Conservation (phyloP, 2,888 invertebrate species). For the Dicyrtoma fusca region DNA sequence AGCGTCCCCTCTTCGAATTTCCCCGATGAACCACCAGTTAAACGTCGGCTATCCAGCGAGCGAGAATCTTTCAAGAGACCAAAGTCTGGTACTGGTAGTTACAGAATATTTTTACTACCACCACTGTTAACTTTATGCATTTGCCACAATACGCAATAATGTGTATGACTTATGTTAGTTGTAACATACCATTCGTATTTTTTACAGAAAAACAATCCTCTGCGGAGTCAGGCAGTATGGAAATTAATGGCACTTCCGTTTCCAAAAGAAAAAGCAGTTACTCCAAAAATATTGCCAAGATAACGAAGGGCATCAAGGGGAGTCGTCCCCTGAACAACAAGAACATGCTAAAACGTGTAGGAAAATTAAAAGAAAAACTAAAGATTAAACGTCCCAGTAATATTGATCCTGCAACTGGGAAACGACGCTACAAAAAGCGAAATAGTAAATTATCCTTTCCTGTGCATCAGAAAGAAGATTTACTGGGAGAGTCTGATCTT, state of each 20-base stretch:
- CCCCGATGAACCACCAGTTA: background rate
- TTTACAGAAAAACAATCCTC: slow-evolving; percentile 4
- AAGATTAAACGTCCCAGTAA: slow-evolving; percentile 5
- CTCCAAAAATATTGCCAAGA: slow-evolving; percentile 6
- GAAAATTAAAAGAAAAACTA: slow-evolving; percentile 11
- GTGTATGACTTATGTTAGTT: background rate
- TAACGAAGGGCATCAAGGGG: slow-evolving; percentile 11
- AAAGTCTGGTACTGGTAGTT: no score
- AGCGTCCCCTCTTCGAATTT: background rate
- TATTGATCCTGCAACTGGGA: slow-evolving; percentile 23
- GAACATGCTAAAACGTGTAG: slow-evolving; percentile 16
- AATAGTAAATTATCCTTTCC: slow-evolving; percentile 6
- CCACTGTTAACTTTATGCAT: background rate
- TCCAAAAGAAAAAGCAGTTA: background rate
- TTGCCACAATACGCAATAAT: no score
- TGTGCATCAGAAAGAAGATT: background rate
- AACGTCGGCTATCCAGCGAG: slow-evolving; percentile 15
- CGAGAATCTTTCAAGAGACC: no score
- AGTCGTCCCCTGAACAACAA: background rate
- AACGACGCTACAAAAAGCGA: slow-evolving; percentile 18
- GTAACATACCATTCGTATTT: background rate
- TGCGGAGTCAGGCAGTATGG: background rate
- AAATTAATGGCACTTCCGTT: background rate
- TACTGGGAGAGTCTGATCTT: background rate
- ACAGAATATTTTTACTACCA: no score